A percentile compares a stretch with the other conserved stretches of the same genome.
Conservation (phyloP, 1,140 invertebrate species). For the Drosophila equinoxialis region DNA sequence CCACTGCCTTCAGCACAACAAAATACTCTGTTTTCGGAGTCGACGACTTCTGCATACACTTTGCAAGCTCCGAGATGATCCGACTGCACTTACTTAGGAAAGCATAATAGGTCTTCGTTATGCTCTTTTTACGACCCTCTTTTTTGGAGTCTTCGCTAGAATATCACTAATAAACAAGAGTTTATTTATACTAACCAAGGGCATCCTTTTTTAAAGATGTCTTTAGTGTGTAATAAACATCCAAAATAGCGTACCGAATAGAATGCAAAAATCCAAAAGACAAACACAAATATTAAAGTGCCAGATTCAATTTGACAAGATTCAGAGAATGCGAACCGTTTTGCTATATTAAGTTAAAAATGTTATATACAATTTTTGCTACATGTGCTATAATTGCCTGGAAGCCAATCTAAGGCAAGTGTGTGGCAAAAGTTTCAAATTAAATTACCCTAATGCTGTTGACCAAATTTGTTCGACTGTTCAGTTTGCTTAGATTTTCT, state of each 20-base stretch:
- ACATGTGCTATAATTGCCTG: conserved; percentile 57
- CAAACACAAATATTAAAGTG: conserved; percentile 3
- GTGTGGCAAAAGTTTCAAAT: conserved; percentile 61
- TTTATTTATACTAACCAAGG: too few species aligned
- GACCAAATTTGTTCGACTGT: conserved; percentile 37
- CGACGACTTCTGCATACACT: background rate
- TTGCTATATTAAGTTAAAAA: conserved; percentile 69
- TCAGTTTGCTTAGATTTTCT: conserved; percentile 5
- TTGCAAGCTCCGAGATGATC: too few species aligned
- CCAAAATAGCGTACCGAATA: too few species aligned
- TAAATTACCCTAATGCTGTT: conserved; percentile 64
- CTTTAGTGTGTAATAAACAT: too few species aligned
- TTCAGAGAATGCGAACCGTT: conserved; percentile 31
- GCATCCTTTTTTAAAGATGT: too few species aligned
- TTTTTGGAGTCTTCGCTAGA: too few species aligned
- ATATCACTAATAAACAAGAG: too few species aligned
- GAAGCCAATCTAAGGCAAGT: conserved; percentile 15
- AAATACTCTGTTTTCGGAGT: background rate
- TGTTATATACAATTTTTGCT: conserved; percentile 56
- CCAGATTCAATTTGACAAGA: background rate
- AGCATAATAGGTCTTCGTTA: too few species aligned
- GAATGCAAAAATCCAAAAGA: background rate
- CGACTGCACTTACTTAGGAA: too few species aligned
- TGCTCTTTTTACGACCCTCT: too few species aligned
- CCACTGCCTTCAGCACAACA: background rate